Percentiles rank a stretch among this genome's conserved stretches.
Conservation (phyloP, 2,113 vertebrate genomes). For the Boleophthalmus pectinirostris region DNA sequence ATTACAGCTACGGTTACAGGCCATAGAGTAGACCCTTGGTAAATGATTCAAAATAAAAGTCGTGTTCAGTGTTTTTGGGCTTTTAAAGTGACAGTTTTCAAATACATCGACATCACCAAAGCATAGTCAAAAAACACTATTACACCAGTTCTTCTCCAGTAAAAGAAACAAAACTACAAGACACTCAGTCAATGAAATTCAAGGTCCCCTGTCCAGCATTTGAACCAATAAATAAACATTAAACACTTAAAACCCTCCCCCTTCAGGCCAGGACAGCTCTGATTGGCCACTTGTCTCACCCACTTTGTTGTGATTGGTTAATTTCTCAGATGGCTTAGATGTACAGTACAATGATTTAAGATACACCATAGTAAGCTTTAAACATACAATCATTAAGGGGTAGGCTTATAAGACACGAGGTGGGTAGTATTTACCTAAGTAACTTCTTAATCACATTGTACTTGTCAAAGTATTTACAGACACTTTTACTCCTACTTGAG, state of each 20-base stretch:
- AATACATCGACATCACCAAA: not conserved
- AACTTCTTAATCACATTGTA: no score
- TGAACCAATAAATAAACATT: not conserved
- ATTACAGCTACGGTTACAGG: no score
- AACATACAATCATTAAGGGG: not conserved
- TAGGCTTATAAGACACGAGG: not conserved
- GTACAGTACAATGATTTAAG: not conserved
- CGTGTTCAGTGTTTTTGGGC: slow-evolving; percentile 7
- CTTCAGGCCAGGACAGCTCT: not conserved
- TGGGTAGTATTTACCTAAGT: not conserved
- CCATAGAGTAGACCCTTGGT: no score
- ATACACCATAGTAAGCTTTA: not conserved
- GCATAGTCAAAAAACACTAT: not conserved
- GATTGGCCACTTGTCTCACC: not conserved
- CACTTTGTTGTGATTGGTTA: not conserved
- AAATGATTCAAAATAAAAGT: not conserved
- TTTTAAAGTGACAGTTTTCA: slow-evolving; percentile 2
- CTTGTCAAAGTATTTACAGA: no score
- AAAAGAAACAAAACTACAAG: not conserved
- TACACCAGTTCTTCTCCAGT: not conserved
- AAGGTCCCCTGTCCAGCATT: not conserved
- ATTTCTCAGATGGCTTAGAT: not conserved
- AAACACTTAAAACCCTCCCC: not conserved
- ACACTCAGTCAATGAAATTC: not conserved
- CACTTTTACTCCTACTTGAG: no score